Evolutionary conservation across 2,797 vertebrate species (phyloP).

Genomic region (Anguilla megastoma): DNA sequence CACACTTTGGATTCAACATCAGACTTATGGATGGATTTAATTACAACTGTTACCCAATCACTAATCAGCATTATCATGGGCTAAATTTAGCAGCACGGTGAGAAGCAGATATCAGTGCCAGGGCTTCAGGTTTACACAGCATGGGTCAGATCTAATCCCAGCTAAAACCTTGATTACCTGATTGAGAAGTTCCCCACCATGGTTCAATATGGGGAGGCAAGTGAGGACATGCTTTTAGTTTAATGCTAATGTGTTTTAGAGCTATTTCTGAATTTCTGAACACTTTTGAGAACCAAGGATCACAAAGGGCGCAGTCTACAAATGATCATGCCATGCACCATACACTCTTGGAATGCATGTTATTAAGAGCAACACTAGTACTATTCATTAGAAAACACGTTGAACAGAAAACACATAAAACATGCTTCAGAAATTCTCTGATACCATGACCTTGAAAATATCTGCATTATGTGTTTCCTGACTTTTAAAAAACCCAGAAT

Average conservation of each 20-base stretch:
- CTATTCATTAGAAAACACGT: background rate
- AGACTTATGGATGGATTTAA: slow-evolving; percentile 21
- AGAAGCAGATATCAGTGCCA: background rate
- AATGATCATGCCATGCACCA: background rate
- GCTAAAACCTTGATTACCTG: slow-evolving; percentile 23
- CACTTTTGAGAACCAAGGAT: background rate
- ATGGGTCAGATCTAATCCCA: slow-evolving; percentile 8
- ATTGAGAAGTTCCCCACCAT: background rate
- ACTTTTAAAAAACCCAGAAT: background rate
- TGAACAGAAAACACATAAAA: too few species aligned
- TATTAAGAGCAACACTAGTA: background rate
- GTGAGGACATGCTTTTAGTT: background rate
- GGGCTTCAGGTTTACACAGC: background rate
- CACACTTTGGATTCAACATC: background rate
- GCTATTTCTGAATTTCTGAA: background rate
- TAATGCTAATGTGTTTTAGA: background rate
- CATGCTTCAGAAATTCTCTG: background rate
- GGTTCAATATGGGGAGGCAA: background rate
- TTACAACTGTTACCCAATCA: slow-evolving; percentile 7
- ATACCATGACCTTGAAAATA: background rate
- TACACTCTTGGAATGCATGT: background rate
- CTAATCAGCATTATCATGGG: slow-evolving; percentile 16
- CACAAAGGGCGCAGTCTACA: background rate
- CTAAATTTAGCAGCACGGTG: slow-evolving; percentile 17
- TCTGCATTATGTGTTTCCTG: background rate